Conservation (phyloP, 2,888 invertebrate genomes). For the Pediacus dermestoides region DNA sequence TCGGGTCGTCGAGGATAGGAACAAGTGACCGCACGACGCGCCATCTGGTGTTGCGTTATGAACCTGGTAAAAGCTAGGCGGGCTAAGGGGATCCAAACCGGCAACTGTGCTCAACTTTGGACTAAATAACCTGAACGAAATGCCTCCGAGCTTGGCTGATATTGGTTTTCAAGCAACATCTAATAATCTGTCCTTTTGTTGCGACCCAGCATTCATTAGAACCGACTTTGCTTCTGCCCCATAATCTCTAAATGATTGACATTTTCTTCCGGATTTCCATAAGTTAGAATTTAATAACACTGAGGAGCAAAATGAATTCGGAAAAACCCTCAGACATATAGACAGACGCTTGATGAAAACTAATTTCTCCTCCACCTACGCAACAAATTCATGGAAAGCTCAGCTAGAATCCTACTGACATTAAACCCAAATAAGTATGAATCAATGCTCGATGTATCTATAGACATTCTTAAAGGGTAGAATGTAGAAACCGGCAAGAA, state of each 20-base stretch:
- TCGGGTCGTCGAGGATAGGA: constrained; percentile 12
- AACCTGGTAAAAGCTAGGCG: constrained; percentile 15
- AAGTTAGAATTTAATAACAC: no score
- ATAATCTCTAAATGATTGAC: constrained; percentile 1
- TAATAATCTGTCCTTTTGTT: constrained; percentile 18
- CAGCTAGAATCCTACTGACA: no score
- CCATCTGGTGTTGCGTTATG: constrained; percentile 25
- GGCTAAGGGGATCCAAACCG: constrained; percentile 9
- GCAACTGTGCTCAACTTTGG: constrained; percentile 16
- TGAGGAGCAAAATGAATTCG: no score
- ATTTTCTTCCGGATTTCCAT: no score
- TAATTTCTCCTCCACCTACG: no score
- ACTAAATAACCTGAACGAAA: constrained; percentile 17
- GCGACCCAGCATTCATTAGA: constrained; percentile 14
- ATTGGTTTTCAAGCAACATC: constrained; percentile 23
- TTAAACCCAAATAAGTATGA: no score
- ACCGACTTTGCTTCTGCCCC: constrained; percentile 11
- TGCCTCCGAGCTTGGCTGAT: constrained; percentile 16
- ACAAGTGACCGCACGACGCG: constrained; percentile 24
- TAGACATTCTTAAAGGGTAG: no score
- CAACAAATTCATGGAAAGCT: no score
- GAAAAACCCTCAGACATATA: no score
- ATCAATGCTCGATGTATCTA: no score
- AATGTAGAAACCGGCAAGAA: no score
- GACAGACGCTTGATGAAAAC: no score